Evolutionary conservation across 2,797 vertebrate species (phyloP).

Genomic region (Sylvilagus floridanus): DNA sequence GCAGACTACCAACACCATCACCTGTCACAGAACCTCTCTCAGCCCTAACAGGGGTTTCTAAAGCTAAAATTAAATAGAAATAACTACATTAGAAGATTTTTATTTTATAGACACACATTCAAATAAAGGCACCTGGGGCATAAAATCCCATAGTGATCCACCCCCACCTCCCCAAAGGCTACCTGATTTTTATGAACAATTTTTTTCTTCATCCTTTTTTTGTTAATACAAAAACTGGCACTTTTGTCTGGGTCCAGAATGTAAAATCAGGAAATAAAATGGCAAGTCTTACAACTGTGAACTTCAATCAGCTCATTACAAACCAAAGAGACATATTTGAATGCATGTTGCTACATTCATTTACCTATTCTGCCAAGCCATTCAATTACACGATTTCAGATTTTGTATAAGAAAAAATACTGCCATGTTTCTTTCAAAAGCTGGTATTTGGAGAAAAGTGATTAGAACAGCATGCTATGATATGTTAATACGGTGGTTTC

Average conservation of each 20-base stretch:
- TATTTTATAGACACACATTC: slow-evolving; percentile 52
- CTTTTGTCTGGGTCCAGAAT: slow-evolving; percentile 77
- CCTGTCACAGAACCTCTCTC: slow-evolving; percentile 24
- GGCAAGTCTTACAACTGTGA: slow-evolving; percentile 70
- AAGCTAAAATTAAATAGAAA: slow-evolving; percentile 60
- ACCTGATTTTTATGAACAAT: slow-evolving; percentile 71
- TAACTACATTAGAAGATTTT: slow-evolving; percentile 31
- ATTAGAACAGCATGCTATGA: slow-evolving; percentile 77
- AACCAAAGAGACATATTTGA: slow-evolving; percentile 71
- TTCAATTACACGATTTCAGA: slow-evolving; percentile 69
- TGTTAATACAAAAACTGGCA: slow-evolving; percentile 54
- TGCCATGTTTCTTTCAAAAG: slow-evolving; percentile 75
- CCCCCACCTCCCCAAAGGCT: slow-evolving; percentile 1
- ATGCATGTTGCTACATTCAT: slow-evolving; percentile 70
- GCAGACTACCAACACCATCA: not conserved
- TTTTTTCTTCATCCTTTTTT: slow-evolving; percentile 66
- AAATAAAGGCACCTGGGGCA: slow-evolving; percentile 55
- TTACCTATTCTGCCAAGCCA: slow-evolving; percentile 71
- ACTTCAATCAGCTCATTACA: slow-evolving; percentile 74
- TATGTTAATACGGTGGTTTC: slow-evolving; percentile 69
- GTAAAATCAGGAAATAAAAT: slow-evolving; percentile 78
- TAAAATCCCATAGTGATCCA: slow-evolving; percentile 9
- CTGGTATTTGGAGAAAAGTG: slow-evolving; percentile 71
- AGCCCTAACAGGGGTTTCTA: not conserved
- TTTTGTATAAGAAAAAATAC: slow-evolving; percentile 72